A percentile compares a stretch with the other conserved stretches of the same genome.
These are phyloP conservation scores for Zaprionus africanus DNA, from an alignment of 1,140 invertebrate species.

Conservation along the genomic window DNA sequence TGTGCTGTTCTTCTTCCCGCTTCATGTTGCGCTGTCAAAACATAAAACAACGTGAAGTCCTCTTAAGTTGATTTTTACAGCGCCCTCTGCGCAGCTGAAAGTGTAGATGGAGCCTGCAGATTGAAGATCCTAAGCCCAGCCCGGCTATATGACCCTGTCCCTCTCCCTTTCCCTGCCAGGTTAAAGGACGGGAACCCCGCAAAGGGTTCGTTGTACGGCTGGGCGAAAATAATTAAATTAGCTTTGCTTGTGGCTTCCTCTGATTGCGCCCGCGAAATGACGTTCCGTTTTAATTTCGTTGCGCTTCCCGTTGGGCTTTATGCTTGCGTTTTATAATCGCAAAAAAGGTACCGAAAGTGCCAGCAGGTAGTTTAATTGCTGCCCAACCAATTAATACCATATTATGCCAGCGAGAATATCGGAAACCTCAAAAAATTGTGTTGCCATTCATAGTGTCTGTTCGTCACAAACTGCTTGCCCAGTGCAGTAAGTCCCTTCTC, in stretches of 20 bases:
- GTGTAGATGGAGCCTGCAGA: conserved; percentile 37
- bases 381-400: neutral
- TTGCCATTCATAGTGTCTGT: too few species aligned
- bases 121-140: conserved; percentile 24
- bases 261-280: conserved; percentile 51
- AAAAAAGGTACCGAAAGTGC: neutral
- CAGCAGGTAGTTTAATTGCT: conserved; percentile 22
- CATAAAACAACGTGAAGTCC: conserved; percentile 80
- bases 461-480: neutral
- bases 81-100: conserved; percentile 63
- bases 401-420: conserved; percentile 4
- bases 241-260: conserved; percentile 66
- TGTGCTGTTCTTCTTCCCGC: conserved; percentile 18
- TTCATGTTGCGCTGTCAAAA: conserved; percentile 43
- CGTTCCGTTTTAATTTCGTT: conserved; percentile 54
- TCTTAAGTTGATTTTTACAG: conserved; percentile 78
- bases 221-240: conserved; percentile 73
- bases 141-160: conserved; percentile 8
- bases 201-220: conserved; percentile 14
- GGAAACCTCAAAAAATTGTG: neutral
- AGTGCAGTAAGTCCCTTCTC: neutral
- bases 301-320: conserved; percentile 48
- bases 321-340: conserved; percentile 33
- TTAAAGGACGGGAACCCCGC: conserved; percentile 14
- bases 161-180: too few species aligned